Evolutionary conservation across 2,888 invertebrate genomes (phyloP), one percentile per base, ranked within the genome.

Genomic region (Endotricha flammealis): DNA sequence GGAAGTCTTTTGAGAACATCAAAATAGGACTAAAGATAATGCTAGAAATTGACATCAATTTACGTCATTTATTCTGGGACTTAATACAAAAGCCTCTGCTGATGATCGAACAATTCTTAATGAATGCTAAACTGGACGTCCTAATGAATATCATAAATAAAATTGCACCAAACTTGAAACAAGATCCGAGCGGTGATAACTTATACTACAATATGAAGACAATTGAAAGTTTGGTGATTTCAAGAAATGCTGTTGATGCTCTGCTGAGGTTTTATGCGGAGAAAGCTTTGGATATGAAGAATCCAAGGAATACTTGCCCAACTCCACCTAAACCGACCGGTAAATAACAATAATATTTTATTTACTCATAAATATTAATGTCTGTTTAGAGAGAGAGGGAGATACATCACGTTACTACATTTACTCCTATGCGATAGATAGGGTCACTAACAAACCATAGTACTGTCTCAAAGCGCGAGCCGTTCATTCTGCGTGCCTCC

Each of bases 41-140:
- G 62, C 76, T 89, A 1, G 88, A 89, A 53, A 85, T 94, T 35
- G 88, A 89, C 4, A 36, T 57, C 0, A 79, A 75, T 28, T 89
- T 92, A 59, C 88, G 90, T 35, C 72, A 82, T 10, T 75, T 89
- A 22, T 89, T 92, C 41, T 90, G 91, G 86, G 88, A 90, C 46
- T 65, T 94, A 12, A 87, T 93, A 11, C 88, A 89, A 29, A 89
- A 89, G 45, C 97, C 97, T 0, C 64, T 94, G 24, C 73, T 93
- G 2, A 92, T 97, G 58, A 82, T 96, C 5, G 97, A 97, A 63
- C 94, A 95, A 64, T 87, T 95, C 34, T 69, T 97, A 7, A 96
- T 97, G 95, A 96, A 96, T 62, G 92, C 91, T 0, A 92, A 92
- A 63, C 81, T 95, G 32, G 93, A 94, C 50, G 80, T 88, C 32